Evolutionary conservation across 2,113 vertebrate species (phyloP).

Genomic region (Galbula dea): DNA sequence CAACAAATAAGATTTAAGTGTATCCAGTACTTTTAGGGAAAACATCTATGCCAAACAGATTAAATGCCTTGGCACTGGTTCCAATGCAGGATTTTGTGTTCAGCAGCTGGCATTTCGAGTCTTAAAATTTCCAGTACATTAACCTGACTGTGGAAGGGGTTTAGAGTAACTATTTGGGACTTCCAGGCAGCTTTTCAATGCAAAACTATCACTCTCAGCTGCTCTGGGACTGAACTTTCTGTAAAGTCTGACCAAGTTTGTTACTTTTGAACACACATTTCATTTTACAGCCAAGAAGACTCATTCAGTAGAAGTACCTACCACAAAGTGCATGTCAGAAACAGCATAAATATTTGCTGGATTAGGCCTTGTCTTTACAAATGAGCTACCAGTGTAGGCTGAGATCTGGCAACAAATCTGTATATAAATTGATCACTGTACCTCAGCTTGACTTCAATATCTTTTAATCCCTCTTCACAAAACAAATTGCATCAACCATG

Average conservation of each 20-base stretch:
- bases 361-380: neutral
- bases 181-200: neutral
- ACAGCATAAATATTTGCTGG: neutral
- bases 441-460: slow-evolving; percentile 68
- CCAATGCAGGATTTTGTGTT: neutral
- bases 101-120: neutral
- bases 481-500: slow-evolving; percentile 75
- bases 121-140: slow-evolving; percentile 3
- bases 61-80: neutral
- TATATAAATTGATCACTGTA: slow-evolving; percentile 60
- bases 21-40: neutral
- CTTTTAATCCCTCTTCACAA: slow-evolving; percentile 74
- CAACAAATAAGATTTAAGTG: slow-evolving; percentile 24
- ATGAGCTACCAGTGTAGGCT: neutral
- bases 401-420: slow-evolving; percentile 19
- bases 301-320: neutral
- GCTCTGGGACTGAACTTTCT: neutral
- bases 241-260: neutral
- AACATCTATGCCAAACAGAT: neutral
- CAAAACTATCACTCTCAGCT: neutral
- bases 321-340: neutral
- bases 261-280: neutral
- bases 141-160: neutral
- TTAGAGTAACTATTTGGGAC: neutral
- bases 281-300: neutral